Conservation (phyloP, 2,888 invertebrate species). For the Drosophila sordidula region DNA sequence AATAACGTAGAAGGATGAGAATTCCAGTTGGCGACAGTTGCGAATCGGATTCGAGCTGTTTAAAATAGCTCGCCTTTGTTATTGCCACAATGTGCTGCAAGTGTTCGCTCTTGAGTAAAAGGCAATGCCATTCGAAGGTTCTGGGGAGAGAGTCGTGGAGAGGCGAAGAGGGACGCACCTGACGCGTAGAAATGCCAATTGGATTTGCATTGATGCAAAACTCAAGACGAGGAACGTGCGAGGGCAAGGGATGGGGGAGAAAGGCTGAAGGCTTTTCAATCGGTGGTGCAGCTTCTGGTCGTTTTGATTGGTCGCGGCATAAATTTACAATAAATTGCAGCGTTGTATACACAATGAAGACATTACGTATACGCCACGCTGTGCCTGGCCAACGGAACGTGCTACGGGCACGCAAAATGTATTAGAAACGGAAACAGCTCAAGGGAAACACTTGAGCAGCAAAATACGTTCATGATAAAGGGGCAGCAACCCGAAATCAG, state of each 20-base stretch:
- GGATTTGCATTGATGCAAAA: constrained; percentile 56
- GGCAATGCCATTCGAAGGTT: constrained; percentile 41
- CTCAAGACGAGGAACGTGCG: neutral
- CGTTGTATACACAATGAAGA: constrained; percentile 69
- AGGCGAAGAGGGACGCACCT: neutral
- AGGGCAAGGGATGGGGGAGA: neutral
- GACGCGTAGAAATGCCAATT: constrained; percentile 53
- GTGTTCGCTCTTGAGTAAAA: constrained; percentile 45
- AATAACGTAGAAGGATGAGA: constrained; percentile 20
- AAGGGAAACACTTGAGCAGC: constrained; percentile 75
- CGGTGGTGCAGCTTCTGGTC: constrained; percentile 49
- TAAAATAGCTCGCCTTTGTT: constrained; percentile 34
- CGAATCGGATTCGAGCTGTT: constrained; percentile 38
- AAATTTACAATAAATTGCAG: constrained; percentile 71
- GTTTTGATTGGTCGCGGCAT: constrained; percentile 63
- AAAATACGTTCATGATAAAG: constrained; percentile 70
- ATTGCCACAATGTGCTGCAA: constrained; percentile 30
- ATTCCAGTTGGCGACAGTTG: constrained; percentile 34
- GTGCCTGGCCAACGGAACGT: constrained; percentile 49
- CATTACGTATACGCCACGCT: constrained; percentile 76
- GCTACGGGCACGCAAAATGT: constrained; percentile 67
- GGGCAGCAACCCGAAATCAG: constrained; percentile 37
- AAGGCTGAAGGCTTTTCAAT: constrained; percentile 5
- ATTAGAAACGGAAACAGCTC: constrained; percentile 78
- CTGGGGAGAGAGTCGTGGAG: neutral